phyloP scores from a whole-genome alignment of 2,888 invertebrate species.

The Barypeithes pellucidus region DNA sequence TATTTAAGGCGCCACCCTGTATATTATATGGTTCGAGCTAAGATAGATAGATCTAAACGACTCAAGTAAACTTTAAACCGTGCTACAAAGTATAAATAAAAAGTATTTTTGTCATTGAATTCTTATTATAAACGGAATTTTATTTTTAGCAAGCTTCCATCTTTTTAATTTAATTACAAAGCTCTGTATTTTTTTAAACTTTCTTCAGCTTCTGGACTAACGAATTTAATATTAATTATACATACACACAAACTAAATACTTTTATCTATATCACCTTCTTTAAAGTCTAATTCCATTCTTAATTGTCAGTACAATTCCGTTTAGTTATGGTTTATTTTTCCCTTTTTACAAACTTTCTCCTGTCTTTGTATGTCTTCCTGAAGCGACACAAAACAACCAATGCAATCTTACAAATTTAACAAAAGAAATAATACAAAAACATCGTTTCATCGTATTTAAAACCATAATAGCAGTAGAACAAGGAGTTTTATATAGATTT shows the following conservation, averaged over 20 bases:
- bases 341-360: slow-evolving; percentile 44
- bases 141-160: no score
- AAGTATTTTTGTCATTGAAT: no score
- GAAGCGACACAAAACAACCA: slow-evolving; percentile 27
- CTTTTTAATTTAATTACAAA: no score
- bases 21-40: no score
- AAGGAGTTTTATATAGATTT: slow-evolving; percentile 25
- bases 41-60: no score
- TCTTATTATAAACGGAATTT: no score
- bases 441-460: slow-evolving; percentile 36
- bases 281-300: background rate
- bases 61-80: no score
- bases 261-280: slow-evolving; percentile 2
- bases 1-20: no score
- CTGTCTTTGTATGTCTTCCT: slow-evolving; percentile 39
- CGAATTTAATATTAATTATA: slow-evolving; percentile 11
- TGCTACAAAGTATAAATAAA: no score
- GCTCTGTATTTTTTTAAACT: no score
- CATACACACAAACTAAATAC: slow-evolving; percentile 11
- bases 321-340: slow-evolving; percentile 30
- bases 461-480: slow-evolving; percentile 17
- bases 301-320: slow-evolving; percentile 33
- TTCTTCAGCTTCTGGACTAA: background rate
- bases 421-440: slow-evolving; percentile 45
- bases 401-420: slow-evolving; percentile 1